A percentile compares a stretch with the other conserved stretches of the same genome.
Conservation (phyloP, 2,113 vertebrate genomes). For the Glareola pratincola region DNA sequence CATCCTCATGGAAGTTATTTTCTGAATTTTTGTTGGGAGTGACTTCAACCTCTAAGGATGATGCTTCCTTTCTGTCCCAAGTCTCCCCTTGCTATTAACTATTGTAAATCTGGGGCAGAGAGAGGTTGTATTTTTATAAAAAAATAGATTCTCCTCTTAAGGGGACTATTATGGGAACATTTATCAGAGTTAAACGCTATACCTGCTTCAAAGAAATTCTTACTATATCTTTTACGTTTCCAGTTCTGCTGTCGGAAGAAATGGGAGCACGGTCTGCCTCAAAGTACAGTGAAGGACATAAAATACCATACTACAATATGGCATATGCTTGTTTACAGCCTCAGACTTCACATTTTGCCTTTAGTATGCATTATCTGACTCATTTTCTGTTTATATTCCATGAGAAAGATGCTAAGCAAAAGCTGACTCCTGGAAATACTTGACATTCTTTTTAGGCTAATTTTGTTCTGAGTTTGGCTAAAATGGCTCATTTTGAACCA, state of each 20-base stretch:
- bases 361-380: neutral
- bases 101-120: neutral
- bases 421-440: slow-evolving; percentile 55
- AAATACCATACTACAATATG: neutral
- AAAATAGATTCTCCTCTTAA: neutral
- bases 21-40: neutral
- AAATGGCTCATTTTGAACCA: neutral
- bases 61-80: neutral
- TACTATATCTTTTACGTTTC: neutral
- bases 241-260: neutral
- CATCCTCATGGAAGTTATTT: neutral
- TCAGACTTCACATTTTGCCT: neutral
- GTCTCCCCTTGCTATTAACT: neutral
- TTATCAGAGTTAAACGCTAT: neutral
- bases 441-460: slow-evolving; percentile 54
- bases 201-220: neutral
- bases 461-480: slow-evolving; percentile 32
- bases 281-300: neutral
- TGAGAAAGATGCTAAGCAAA: slow-evolving; percentile 41
- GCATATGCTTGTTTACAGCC: neutral
- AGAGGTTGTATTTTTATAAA: neutral
- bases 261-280: neutral
- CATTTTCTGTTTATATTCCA: neutral
- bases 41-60: neutral
- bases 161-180: too few species aligned